phyloP scores from a whole-genome alignment of 2,113 vertebrate genomes.

The Semnornis frantzii region DNA sequence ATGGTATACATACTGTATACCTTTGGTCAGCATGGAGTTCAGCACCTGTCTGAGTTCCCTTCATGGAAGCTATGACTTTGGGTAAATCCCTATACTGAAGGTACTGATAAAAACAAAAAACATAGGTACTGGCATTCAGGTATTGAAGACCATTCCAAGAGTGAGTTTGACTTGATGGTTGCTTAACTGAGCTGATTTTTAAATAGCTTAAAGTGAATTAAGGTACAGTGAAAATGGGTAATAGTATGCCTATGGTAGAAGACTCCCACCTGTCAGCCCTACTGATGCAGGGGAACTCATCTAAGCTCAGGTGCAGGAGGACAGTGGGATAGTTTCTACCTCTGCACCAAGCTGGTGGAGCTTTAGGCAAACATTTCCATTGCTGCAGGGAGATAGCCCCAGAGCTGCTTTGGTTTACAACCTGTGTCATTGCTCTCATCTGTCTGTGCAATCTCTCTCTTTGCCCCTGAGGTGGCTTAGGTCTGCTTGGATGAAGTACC shows the following conservation, averaged over 20 bases:
- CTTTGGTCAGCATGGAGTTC: not conserved
- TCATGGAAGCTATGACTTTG: not conserved
- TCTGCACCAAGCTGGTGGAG: not conserved
- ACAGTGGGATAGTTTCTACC: not conserved
- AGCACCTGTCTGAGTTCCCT: not conserved
- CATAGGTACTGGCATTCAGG: no score
- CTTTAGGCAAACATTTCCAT: not conserved
- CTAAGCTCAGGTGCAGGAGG: not conserved
- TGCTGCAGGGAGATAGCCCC: not conserved
- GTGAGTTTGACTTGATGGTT: not conserved
- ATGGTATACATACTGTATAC: not conserved
- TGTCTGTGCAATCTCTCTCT: not conserved
- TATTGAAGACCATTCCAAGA: not conserved
- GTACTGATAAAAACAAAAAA: not conserved
- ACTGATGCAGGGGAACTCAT: fast-evolving
- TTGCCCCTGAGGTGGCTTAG: not conserved
- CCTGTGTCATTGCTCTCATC: not conserved
- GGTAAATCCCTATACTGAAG: not conserved
- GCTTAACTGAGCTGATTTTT: not conserved
- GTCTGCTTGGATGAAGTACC: not conserved
- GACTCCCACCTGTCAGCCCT: not conserved
- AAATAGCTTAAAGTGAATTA: not conserved
- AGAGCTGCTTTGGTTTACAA: not conserved
- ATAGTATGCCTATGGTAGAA: not conserved
- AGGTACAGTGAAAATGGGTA: not conserved